Base-by-base conservation (phyloP, 1,140 invertebrate genomes). In the Aethina tumida region DNA sequence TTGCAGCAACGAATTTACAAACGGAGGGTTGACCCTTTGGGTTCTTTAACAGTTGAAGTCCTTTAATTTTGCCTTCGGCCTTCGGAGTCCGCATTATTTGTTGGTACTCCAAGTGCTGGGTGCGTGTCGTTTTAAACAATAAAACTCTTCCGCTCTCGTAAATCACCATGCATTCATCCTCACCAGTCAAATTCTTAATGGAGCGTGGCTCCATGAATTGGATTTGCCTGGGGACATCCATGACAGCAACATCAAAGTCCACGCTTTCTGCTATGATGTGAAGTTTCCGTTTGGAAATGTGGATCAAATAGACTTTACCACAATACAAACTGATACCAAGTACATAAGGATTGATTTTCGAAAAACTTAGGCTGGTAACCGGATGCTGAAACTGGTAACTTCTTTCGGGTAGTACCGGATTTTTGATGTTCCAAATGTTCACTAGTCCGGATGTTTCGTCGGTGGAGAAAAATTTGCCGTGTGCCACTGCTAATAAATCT, bases 371-470 rank as follows among this genome's bases (percentile, higher is more conserved):
- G 24, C 74, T 72, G 15, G 83, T 79, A 1, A 90, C 70, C 0
- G 81, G 73, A 44, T 69, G 71, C 9, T 74, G 54, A 41, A 85
- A 85, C 5, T 61, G 39, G 52, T 77, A 88, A 1, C 70, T 52
- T 44, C 75, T 68, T 54, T 88, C 88, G 0, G 86, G 86, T 49
- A 79, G 77, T 6, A 74, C 73, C 0, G 87, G 85, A 61, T 90
- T 91, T 65, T 92, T 92, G 0, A 86, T 75, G 43, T 71, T 77
- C 81, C 82, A 91, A 40, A 88, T 66, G 29, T 80, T 71, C 1
- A 91, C 64, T 7, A 79, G 47, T 1, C 84, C 84, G 28, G 61
- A 58, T 1, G 61, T 45, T 7, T 41, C 41, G 20, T 70, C 66
- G 4, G 61, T 59, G 47, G 63, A 71, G 24, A 63, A 64, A 40